These are phyloP conservation scores for Lochmaea crataegi DNA, from an alignment of 2,888 invertebrate species.

Conservation along the genomic window DNA sequence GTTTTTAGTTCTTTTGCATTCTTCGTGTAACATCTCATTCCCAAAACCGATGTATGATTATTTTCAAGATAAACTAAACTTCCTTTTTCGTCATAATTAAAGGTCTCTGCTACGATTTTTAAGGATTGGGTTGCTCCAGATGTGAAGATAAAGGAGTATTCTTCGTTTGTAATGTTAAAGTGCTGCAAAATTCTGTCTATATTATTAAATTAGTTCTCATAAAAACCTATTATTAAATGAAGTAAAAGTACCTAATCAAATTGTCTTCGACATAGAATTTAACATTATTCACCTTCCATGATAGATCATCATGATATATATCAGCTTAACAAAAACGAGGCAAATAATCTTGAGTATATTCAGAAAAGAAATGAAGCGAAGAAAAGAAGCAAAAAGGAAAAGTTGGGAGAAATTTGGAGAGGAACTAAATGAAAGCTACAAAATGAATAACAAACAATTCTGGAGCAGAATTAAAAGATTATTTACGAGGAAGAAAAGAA, in stretches of 20 bases:
- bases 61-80: conserved; percentile 85
- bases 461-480: too few relatives aligned
- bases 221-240: background rate
- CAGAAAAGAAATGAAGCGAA: too few relatives aligned
- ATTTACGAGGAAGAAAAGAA: too few relatives aligned
- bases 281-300: too few relatives aligned
- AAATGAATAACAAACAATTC: too few relatives aligned
- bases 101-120: conserved; percentile 86
- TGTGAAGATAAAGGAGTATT: conserved; percentile 93
- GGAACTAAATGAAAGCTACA: too few relatives aligned
- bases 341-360: too few relatives aligned
- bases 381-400: too few relatives aligned
- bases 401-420: too few relatives aligned
- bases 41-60: conserved; percentile 95
- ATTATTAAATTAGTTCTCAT: conserved; percentile 12
- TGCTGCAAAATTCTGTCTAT: conserved; percentile 79
- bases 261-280: too few relatives aligned
- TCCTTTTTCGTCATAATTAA: conserved; percentile 69
- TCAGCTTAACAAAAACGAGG: too few relatives aligned
- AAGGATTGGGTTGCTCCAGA: conserved; percentile 90
- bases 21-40: conserved; percentile 83
- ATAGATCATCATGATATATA: too few relatives aligned
- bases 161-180: conserved; percentile 83
- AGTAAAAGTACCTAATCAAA: background rate
- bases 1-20: conserved; percentile 71